Percentiles rank a stretch among this genome's conserved stretches.
phyloP scores from a whole-genome alignment of 2,797 vertebrate genomes.

The Vipera ursinii region DNA sequence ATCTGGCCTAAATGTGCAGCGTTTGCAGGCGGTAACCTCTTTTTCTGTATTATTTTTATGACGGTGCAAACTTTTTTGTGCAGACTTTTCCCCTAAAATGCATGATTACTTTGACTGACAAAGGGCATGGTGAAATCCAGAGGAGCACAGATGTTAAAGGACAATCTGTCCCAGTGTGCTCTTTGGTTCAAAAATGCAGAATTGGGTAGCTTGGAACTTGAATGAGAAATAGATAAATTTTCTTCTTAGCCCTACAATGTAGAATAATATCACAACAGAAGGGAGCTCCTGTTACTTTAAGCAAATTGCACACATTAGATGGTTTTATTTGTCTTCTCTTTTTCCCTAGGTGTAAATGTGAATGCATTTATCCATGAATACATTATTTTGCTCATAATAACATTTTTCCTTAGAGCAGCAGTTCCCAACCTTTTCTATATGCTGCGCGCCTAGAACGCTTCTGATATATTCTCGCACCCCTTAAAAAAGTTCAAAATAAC shows the following conservation, averaged over 20 bases:
- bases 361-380: neutral
- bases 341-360: neutral
- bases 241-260: neutral
- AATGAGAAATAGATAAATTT: neutral
- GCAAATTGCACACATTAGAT: neutral
- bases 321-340: neutral
- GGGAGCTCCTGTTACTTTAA: neutral
- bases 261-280: neutral
- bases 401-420: neutral
- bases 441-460: too few relatives aligned
- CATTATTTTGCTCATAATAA: neutral
- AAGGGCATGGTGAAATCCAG: neutral
- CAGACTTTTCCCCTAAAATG: neutral
- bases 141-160: neutral
- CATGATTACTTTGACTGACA: neutral
- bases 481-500: too few relatives aligned
- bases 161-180: neutral
- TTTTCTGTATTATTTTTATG: neutral
- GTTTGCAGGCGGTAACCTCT: neutral
- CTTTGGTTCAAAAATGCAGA: neutral
- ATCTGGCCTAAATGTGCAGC: neutral
- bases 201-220: neutral
- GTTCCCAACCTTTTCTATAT: too few relatives aligned
- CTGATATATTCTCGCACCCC: too few relatives aligned
- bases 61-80: neutral